Percentiles rank a stretch among this genome's conserved stretches.
phyloP scores from a whole-genome alignment of 37 sponge, comb jelly and placozoan genomes.

The Amphimedon queenslandica region DNA sequence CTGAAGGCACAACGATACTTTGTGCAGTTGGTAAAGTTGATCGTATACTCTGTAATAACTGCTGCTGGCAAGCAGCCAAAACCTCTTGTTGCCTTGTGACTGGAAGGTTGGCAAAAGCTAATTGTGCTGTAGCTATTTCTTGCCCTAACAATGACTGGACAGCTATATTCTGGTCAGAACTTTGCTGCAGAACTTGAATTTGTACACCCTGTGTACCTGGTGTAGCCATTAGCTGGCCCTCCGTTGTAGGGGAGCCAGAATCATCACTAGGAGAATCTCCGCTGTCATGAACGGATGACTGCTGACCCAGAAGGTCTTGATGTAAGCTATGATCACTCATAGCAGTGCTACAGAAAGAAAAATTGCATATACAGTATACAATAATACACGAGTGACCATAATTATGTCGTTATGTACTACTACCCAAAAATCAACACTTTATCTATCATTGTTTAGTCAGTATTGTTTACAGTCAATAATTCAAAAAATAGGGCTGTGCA shows the following conservation, averaged over 20 bases:
- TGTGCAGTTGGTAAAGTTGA: neutral
- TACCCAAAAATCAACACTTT: too few relatives aligned
- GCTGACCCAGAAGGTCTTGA: too few relatives aligned
- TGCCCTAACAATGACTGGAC: neutral
- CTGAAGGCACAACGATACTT: neutral
- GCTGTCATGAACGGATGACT: too few relatives aligned
- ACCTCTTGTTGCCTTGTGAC: constrained; percentile 1
- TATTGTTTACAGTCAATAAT: too few relatives aligned
- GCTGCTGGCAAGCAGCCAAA: neutral
- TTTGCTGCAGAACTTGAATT: constrained; percentile 4
- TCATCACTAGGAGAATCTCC: neutral
- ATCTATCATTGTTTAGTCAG: too few relatives aligned
- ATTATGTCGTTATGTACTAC: too few relatives aligned
- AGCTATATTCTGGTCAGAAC: neutral
- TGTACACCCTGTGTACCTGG: neutral
- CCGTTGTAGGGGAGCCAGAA: neutral
- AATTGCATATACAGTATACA: too few relatives aligned
- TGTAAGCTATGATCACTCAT: too few relatives aligned
- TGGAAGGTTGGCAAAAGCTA: constrained; percentile 3
- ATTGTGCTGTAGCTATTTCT: neutral
- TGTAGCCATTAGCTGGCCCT: neutral
- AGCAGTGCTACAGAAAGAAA: too few relatives aligned
- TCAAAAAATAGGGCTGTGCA: too few relatives aligned
- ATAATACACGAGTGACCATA: too few relatives aligned
- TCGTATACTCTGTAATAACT: neutral